phyloP scores from a whole-genome alignment of 2,888 invertebrate genomes.

The Dicyrtoma fusca region DNA sequence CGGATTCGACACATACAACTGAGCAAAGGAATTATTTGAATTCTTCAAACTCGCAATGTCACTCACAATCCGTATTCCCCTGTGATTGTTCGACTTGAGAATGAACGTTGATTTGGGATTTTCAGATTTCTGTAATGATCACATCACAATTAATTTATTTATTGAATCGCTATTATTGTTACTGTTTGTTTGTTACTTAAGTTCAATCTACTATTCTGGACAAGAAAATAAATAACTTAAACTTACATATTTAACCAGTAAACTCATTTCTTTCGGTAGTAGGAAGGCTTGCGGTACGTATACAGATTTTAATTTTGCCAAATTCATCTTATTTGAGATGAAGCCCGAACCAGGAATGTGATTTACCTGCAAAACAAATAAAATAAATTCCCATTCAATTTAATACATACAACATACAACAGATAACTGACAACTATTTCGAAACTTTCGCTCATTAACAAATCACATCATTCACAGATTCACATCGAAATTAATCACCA shows the following conservation, averaged over 20 bases:
- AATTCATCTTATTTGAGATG: slow-evolving; percentile 87
- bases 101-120: slow-evolving; percentile 79
- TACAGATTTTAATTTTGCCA: slow-evolving; percentile 77
- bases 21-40: slow-evolving; percentile 47
- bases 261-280: slow-evolving; percentile 74
- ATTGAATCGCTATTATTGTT: too few relatives aligned
- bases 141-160: too few relatives aligned
- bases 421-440: too few relatives aligned
- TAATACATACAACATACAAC: too few relatives aligned
- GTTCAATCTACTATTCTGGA: too few relatives aligned
- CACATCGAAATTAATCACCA: too few relatives aligned
- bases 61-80: slow-evolving; percentile 75
- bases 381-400: slow-evolving; percentile 9
- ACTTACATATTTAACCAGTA: slow-evolving; percentile 72
- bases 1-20: slow-evolving; percentile 76
- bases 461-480: too few relatives aligned
- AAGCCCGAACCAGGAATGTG: slow-evolving; percentile 93
- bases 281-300: slow-evolving; percentile 88
- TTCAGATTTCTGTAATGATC: slow-evolving; percentile 62
- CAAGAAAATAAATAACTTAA: too few relatives aligned
- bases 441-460: too few relatives aligned
- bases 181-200: too few relatives aligned
- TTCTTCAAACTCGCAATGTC: slow-evolving; percentile 65
- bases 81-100: slow-evolving; percentile 88
- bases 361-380: slow-evolving; percentile 68